These are phyloP conservation scores for Malacosoma neustria DNA, from an alignment of 2,888 invertebrate genomes.

Conservation along the genomic window DNA sequence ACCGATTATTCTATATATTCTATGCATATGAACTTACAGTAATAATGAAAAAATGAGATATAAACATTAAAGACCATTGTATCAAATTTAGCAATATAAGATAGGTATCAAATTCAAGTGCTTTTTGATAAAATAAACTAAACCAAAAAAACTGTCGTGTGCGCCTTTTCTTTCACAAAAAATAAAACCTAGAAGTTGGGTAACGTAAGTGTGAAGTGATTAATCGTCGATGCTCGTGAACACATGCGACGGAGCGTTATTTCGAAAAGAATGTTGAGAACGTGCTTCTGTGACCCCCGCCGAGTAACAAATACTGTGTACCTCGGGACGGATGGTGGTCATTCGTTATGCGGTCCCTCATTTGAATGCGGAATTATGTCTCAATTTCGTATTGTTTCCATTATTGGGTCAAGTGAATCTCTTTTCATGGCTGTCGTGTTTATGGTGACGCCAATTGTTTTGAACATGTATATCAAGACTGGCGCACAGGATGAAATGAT, in stretches of 20 bases:
- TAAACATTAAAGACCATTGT: too few species aligned
- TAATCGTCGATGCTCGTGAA: constrained; percentile 46
- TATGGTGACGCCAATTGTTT: too few species aligned
- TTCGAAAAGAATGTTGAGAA: constrained; percentile 64
- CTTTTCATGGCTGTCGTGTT: not conserved
- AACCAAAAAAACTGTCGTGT: too few species aligned
- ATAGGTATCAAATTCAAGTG: too few species aligned
- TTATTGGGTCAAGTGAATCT: constrained; percentile 16
- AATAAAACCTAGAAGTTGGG: constrained; percentile 3
- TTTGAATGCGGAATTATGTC: constrained; percentile 58
- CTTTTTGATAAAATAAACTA: too few species aligned
- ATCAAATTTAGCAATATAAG: too few species aligned
- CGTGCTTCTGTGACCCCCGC: constrained; percentile 66
- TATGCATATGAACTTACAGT: too few species aligned
- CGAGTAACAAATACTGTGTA: constrained; percentile 47
- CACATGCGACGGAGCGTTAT: constrained; percentile 61
- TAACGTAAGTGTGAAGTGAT: constrained; percentile 56
- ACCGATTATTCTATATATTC: too few species aligned
- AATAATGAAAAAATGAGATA: too few species aligned
- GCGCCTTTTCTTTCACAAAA: constrained; percentile 1
- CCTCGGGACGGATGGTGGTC: constrained; percentile 45
- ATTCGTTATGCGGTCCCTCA: constrained; percentile 56
- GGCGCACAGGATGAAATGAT: too few species aligned
- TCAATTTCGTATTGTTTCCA: constrained; percentile 41
- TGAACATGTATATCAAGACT: too few species aligned